phyloP scores from a whole-genome alignment of 2,888 invertebrate genomes.

The Megalurothrips usitatus region DNA sequence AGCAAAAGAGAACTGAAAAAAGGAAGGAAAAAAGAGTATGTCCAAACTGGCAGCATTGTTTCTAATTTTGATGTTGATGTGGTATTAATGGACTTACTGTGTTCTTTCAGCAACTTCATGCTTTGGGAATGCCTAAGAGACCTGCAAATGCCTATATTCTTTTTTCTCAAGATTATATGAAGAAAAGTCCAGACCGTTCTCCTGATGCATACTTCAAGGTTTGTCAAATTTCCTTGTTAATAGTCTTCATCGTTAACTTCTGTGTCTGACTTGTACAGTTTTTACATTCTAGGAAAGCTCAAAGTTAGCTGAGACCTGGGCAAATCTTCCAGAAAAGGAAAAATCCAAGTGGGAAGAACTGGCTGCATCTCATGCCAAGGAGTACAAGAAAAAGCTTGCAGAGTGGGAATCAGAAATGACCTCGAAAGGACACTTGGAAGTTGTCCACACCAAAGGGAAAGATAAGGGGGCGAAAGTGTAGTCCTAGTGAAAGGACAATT shows the following conservation, averaged over 20 bases:
- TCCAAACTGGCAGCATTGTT: background rate
- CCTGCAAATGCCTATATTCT: background rate
- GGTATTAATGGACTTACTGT: background rate
- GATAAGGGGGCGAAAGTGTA: background rate
- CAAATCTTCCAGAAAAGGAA: background rate
- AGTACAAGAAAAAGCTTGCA: background rate
- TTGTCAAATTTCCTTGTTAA: background rate
- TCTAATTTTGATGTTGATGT: background rate
- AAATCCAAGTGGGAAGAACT: constrained; percentile 1
- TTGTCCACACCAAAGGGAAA: background rate
- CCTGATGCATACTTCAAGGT: background rate
- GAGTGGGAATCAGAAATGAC: background rate
- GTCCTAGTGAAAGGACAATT: background rate
- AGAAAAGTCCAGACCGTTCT: background rate
- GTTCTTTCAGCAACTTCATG: background rate
- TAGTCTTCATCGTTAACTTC: background rate
- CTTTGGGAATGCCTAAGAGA: background rate
- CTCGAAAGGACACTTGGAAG: background rate
- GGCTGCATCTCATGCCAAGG: background rate
- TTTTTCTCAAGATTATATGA: background rate
- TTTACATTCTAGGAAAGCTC: background rate
- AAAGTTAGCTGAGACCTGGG: background rate
- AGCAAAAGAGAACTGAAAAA: background rate
- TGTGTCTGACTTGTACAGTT: background rate
- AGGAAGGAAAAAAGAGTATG: background rate